Evolutionary conservation across 2,888 invertebrate species (phyloP).

Genomic region (Drosophila longiperda): DNA sequence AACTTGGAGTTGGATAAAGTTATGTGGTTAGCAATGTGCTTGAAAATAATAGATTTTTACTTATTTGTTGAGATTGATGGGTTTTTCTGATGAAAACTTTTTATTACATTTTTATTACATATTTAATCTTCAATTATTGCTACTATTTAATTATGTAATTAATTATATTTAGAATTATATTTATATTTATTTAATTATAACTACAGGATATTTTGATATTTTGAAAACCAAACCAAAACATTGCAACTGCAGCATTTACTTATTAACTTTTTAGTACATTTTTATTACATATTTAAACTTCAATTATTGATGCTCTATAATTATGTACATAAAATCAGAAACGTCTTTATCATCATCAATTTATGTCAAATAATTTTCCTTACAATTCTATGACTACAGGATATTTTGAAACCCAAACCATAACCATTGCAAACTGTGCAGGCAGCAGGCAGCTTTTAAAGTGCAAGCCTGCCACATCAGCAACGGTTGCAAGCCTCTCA

Average conservation of each 20-base stretch:
- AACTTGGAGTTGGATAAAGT: not conserved
- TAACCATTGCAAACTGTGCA: not conserved
- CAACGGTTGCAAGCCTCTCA: slow-evolving; percentile 32
- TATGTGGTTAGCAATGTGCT: not conserved
- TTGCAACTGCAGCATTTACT: too few relatives aligned
- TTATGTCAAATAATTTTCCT: not conserved
- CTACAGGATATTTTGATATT: too few relatives aligned
- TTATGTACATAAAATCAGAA: not conserved
- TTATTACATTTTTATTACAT: too few relatives aligned
- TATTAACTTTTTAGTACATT: not conserved
- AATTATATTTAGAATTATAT: too few relatives aligned
- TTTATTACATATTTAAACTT: not conserved
- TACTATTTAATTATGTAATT: too few relatives aligned
- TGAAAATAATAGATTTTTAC: too few relatives aligned
- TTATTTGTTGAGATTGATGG: not conserved
- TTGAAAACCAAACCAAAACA: too few relatives aligned
- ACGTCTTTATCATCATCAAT: not conserved
- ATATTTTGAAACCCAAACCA: not conserved
- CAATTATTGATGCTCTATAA: not conserved
- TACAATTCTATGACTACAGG: not conserved
- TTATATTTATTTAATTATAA: too few relatives aligned
- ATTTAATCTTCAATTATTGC: too few relatives aligned
- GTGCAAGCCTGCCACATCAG: slow-evolving; percentile 43
- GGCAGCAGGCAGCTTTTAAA: slow-evolving; percentile 45
- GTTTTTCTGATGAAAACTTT: not conserved